Conservation (phyloP, 2,113 vertebrate species). For the Acrocephalus kingi region DNA sequence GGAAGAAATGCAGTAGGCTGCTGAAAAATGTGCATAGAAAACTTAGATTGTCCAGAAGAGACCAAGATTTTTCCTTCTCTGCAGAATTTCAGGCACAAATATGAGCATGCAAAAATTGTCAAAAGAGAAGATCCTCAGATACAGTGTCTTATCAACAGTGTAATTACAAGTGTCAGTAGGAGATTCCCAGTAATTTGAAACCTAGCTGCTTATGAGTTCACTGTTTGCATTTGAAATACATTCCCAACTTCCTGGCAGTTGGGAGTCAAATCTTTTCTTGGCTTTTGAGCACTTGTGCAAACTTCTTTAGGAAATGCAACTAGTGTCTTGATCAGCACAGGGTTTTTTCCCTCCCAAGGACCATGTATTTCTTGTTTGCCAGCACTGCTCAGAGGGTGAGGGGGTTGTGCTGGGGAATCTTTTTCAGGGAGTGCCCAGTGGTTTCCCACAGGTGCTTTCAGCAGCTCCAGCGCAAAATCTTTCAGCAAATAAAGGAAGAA, state of each 20-base stretch:
- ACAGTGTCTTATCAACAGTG: background rate
- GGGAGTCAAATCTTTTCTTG: background rate
- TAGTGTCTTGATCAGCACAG: background rate
- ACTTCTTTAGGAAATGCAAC: background rate
- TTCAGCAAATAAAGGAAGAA: background rate
- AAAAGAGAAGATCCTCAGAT: background rate
- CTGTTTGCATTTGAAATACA: background rate
- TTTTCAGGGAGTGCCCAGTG: background rate
- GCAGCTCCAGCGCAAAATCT: background rate
- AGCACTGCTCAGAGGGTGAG: fast-evolving
- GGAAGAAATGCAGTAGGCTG: background rate
- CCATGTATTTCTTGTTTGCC: background rate
- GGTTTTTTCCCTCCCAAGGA: background rate
- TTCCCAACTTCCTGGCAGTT: background rate
- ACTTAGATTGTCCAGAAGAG: background rate
- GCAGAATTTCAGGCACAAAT: background rate
- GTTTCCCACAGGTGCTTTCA: background rate
- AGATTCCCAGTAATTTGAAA: background rate
- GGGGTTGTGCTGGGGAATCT: background rate
- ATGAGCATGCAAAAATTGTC: background rate
- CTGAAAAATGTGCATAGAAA: background rate
- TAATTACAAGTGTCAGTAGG: background rate
- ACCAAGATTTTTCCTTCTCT: background rate
- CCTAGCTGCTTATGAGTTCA: background rate
- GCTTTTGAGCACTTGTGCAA: background rate